Base-by-base conservation (phyloP, 2,888 invertebrate species). In the Macaria notata region DNA sequence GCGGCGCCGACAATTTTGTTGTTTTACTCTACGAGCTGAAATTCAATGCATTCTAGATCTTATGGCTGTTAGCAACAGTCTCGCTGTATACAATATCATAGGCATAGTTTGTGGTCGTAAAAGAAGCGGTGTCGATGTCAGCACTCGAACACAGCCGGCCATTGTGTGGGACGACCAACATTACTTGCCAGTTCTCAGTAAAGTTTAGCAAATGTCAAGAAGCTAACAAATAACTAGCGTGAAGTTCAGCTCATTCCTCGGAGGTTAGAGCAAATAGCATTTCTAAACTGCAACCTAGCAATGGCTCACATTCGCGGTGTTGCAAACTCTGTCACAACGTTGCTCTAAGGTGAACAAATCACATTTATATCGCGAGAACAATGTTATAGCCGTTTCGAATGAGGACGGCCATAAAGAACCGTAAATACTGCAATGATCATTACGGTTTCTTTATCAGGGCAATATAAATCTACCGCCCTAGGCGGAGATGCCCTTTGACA, bases 401-500 rank as follows among this genome's bases (percentile, higher is more conserved):
- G 51, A 48, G 59, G 46, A 31, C 56, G 39, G 19, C 30, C 44
- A 50, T 49, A 38, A 41, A 54, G 48, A 47, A 39, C 31, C 41
- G n/a, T 44, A 44, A 59, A 59, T 43, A 50, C 52, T 55, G 48
- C 49, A 63, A 52, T 49, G 50, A 61, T 54, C 57, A 51, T 58
- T 59, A 54, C 48, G 50, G 49, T 48, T 57, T 49, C 38, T 55
- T 49, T 51, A 60, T 60, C 61, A 49, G 54, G 54, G 53, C 43
- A 49, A 45, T 52, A 46, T 65, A 62, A 63, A 65, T 63, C 63
- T 61, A 55, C 42, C 45, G 53, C 56, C 60, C 45, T 43, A 50
- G 19, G n/a, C 44, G 33, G 9, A 56, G 49, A 49, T 61, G 56
- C 62, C 60, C 62, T 59, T 58, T 62, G 56, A 54, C 54, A 43